Evolutionary conservation across 2,113 vertebrate genomes (phyloP), one percentile per base, ranked within the genome.

Genomic region (Embiotoca jacksoni): DNA sequence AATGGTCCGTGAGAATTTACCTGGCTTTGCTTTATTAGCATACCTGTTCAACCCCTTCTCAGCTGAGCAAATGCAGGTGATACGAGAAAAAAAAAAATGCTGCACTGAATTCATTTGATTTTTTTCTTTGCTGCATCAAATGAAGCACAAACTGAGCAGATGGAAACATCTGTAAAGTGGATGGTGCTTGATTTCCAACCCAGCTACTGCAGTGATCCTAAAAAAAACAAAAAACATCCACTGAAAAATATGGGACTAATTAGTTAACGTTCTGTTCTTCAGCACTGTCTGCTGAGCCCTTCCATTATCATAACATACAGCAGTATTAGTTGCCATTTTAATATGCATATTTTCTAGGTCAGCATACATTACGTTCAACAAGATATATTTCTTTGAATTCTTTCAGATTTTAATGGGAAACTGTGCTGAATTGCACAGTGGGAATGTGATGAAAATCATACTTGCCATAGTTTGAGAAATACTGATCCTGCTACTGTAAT

Each of bases 331-430:
- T 57, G 0, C 32, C 36, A 30, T 75, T 53, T 82, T 58, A 79
- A 67, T 49, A 54, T 60, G 32, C 55, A 69, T 54, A 49, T 46
- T 87, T 87, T 85, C 54, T 67, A 66, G 72, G 74, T 88, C 79
- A 87, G 52, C 52, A 47, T 65, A 64, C 30, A 79, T 60, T 67
- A 53, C 57, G 11, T 59, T 60, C 32, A 6, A 50, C 44, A 16
- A 52, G 35, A 72, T 36, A 7, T 23, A 1, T 59, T 52, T 79
- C 75, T 31, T 70, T 63, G 14, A 30, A 66, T 60, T 74, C 39
- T 65, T 56, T 76, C 37, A 70, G 10, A 65, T 62, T 37, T 67
- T 15, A 60, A 63, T 71, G 60, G 16, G 61, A 80, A 64, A 54
- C 35, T 71, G 23, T n/a, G 16, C 49, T 13, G 54, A 76, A 57